Evolutionary conservation across 2,888 invertebrate species (phyloP).

Genomic region (Eilema griseolum): DNA sequence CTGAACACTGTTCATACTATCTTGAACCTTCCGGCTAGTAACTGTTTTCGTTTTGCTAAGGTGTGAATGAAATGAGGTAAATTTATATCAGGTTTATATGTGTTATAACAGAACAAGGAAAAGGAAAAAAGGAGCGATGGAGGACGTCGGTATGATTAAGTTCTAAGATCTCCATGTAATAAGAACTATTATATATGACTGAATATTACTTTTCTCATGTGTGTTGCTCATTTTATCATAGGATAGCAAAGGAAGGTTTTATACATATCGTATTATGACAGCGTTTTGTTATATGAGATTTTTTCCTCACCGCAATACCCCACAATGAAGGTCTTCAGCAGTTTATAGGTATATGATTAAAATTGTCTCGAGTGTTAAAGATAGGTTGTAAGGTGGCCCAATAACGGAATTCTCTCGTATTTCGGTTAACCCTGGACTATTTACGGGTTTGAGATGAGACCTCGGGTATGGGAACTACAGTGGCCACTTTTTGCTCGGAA

Average conservation of each 20-base stretch:
- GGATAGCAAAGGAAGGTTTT: not conserved
- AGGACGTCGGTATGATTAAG: constrained; percentile 1
- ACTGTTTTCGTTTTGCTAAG: not conserved
- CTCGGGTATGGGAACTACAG: too few species aligned
- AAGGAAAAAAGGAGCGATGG: not conserved
- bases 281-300: not conserved
- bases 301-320: not conserved
- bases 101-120: constrained; percentile 1
- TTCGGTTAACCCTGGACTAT: too few species aligned
- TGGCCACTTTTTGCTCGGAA: too few species aligned
- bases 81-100: constrained; percentile 4
- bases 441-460: too few species aligned
- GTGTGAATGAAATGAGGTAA: constrained; percentile 1
- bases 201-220: constrained; percentile 2
- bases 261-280: not conserved
- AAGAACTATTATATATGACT: constrained; percentile 4
- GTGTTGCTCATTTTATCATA: not conserved
- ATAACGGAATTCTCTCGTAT: too few species aligned
- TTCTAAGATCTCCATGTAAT: constrained; percentile 1
- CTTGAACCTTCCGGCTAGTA: not conserved
- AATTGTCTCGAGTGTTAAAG: not conserved
- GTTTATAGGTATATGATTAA: not conserved
- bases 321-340: not conserved
- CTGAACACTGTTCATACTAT: not conserved
- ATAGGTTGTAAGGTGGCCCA: too few species aligned